Evolutionary conservation across 2,797 vertebrate genomes (phyloP), one percentile per base, ranked within the genome.

Genomic region (Coregonus sp.): DNA sequence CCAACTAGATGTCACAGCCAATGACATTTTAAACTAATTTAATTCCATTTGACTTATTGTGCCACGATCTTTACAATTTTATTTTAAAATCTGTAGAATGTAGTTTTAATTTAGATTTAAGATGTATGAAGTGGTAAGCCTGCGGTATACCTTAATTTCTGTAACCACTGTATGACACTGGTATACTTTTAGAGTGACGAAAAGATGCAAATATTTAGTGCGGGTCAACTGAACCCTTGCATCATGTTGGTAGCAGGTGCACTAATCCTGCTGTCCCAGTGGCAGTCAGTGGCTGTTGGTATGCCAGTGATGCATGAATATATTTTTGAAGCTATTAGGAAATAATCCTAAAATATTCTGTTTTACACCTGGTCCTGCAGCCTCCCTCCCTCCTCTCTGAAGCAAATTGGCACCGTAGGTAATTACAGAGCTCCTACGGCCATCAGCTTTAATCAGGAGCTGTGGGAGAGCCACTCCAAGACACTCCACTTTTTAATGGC

Each of bases 291-390:
- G 40, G 54, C 68, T 76, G 80, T 82, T 77, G 82, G 78, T 85
- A 74, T 81, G 85, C 73, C 61, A 81, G 52, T 15, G 82, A 87
- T 85, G 86, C 89, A 88, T 84, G 87, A 91, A 85, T 83, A 85
- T 84, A 92, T 92, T 92, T 87, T 91, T 91, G 84, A 90, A 84
- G 85, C 86, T 84, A 90, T 93, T 92, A 92, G 88, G 87, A 90
- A 91, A 87, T 89, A 76, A 84, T 90, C 85, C 86, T 86, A 78
- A 89, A 84, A 91, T 88, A 78, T 89, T 85, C 81, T 87, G 89
- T 87, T 83, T 83, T 87, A 87, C 90, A 91, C 87, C 90, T 91
- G 88, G 86, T 87, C 85, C 85, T 86, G 81, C 33, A 75, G 80
- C 81, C 80, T 77, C 68, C 84, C 80, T 77, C 68, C 84, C 79